Conservation (phyloP, 2,797 vertebrate species). For the Acanthurus leucopareius region DNA sequence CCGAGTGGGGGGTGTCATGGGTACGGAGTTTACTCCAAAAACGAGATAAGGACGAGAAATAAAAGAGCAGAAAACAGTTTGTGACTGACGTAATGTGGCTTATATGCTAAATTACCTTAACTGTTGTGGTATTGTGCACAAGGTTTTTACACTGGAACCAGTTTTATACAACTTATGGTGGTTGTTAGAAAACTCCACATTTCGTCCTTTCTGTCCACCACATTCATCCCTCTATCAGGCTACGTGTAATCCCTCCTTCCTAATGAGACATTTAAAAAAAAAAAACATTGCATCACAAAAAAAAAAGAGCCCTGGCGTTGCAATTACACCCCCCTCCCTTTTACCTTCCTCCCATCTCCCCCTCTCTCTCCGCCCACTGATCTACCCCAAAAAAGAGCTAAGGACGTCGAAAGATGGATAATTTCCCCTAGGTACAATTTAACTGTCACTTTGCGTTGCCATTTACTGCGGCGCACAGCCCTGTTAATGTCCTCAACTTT, state of each 20-base stretch:
- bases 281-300: constrained; percentile 84
- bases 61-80: constrained; percentile 9
- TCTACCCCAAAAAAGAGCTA: constrained; percentile 89
- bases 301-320: constrained; percentile 84
- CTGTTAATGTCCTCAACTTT: constrained; percentile 99
- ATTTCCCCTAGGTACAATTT: constrained; percentile 99
- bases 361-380: constrained; percentile 52
- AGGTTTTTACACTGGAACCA: not conserved
- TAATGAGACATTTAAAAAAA: constrained; percentile 66
- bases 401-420: constrained; percentile 99
- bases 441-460: constrained; percentile 99
- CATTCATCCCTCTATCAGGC: constrained; percentile 48
- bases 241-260: constrained; percentile 80
- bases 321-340: constrained; percentile 94
- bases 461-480: constrained; percentile 95
- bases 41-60: constrained; percentile 10
- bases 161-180: not conserved
- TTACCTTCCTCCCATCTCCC: constrained; percentile 66
- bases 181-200: constrained; percentile 30
- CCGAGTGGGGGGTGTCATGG: constrained; percentile 33
- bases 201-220: constrained; percentile 47
- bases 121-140: not conserved
- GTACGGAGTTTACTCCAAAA: constrained; percentile 24
- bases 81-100: constrained; percentile 9
- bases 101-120: not conserved